These are phyloP conservation scores for Poecilobothrus nobilitatus DNA, from an alignment of 2,888 invertebrate species.

Conservation along the genomic window DNA sequence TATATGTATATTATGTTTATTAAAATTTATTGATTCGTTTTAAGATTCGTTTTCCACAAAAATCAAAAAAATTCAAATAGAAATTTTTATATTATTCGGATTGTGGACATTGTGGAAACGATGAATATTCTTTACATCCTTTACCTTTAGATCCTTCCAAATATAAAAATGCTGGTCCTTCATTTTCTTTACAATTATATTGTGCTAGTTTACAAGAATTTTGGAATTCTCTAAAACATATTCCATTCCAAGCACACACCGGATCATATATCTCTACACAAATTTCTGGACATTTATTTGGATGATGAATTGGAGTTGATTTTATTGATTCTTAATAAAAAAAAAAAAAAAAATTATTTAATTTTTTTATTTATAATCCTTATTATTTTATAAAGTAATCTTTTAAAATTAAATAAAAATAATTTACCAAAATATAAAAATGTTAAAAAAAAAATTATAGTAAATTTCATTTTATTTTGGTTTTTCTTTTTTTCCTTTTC, in stretches of 20 bases:
- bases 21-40: no score
- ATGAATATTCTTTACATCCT: not conserved
- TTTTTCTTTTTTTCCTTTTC: no score
- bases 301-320: not conserved
- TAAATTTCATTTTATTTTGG: not conserved
- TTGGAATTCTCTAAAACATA: not conserved
- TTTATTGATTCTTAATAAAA: not conserved
- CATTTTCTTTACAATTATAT: not conserved
- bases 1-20: no score
- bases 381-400: no score
- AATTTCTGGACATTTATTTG: not conserved
- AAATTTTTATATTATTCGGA: no score
- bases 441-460: not conserved
- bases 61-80: no score
- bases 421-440: not conserved
- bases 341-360: not conserved
- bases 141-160: not conserved
- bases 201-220: not conserved
- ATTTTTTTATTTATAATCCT: not conserved
- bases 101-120: not conserved
- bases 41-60: no score
- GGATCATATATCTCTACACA: not conserved
- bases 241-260: not conserved
- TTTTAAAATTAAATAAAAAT: not conserved
- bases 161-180: constrained; percentile 4